These are phyloP conservation scores for Scaeva pyrastri DNA, from an alignment of 2,888 invertebrate genomes.

Conservation along the genomic window DNA sequence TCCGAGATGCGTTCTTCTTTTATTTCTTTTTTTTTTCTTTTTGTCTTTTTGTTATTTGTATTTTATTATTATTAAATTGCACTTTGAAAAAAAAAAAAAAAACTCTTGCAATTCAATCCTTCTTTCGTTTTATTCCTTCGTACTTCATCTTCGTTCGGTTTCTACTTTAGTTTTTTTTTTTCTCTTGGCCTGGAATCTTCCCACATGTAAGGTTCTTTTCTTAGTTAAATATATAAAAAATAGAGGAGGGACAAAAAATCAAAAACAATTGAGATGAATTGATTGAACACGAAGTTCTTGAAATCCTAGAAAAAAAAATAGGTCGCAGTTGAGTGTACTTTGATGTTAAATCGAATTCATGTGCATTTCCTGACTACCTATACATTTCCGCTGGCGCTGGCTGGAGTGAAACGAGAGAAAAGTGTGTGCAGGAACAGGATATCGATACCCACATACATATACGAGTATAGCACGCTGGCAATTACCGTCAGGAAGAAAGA, in stretches of 20 bases:
- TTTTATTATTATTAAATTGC: conserved; percentile 7
- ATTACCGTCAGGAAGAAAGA: conserved; percentile 33
- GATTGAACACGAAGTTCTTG: conserved; percentile 64
- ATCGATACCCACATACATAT: too few relatives aligned
- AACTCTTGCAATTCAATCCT: conserved; percentile 25
- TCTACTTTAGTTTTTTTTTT: too few relatives aligned
- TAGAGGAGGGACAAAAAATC: background rate
- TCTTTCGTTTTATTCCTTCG: background rate
- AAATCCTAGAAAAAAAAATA: conserved; percentile 50
- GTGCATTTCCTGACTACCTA: conserved; percentile 55
- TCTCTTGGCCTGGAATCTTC: background rate
- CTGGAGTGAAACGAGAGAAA: background rate
- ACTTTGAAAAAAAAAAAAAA: conserved; percentile 7
- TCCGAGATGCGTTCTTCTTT: conserved; percentile 1
- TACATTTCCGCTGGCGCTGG: conserved; percentile 43
- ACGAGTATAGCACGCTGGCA: conserved; percentile 43
- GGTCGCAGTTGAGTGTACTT: conserved; percentile 67
- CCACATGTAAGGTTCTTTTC: background rate
- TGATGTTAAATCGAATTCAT: conserved; percentile 55
- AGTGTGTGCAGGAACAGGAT: conserved; percentile 9
- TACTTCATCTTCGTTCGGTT: conserved; percentile 1
- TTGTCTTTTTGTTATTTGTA: background rate
- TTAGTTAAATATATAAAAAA: background rate
- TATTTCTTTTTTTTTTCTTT: too few relatives aligned
- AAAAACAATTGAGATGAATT: conserved; percentile 50